Base-by-base conservation (phyloP, 1,140 invertebrate species). In the Brachionus koreanus region DNA sequence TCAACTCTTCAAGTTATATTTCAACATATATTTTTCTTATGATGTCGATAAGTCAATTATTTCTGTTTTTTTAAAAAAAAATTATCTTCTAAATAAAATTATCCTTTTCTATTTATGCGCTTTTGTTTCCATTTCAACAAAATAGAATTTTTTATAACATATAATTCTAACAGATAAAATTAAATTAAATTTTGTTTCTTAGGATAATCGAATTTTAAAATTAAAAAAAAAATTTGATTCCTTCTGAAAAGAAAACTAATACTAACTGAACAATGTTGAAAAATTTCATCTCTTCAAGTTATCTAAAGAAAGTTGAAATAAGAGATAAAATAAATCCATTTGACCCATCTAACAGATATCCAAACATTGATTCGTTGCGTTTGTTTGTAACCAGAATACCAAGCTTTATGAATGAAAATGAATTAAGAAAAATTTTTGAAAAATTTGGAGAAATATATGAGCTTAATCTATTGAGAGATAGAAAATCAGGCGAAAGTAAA, bases 401-500 rank as follows among this genome's bases (percentile, higher is more conserved):
- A 19, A 67, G 37, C 23, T 52, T 19, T 67, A 77, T 83, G 65
- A 42, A 81, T 39, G 83, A 81, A 79, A 67, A 82, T 10, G 75
- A 83, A 19, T 33, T 83, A 37, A 82, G 67, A 42, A 67, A 63
- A 67, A 69, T 67, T 23, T 72, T 83, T n/a, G 57, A 76, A 52
- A 33, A 72, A 16, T 83, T 49, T 61, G 83, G 83, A 12, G 57
- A 63, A 6, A 65, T 83, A 23, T 81, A 82, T 29, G 63, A 83
- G 57, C 25, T 81, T 3, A 61, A 82, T 57, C 35, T 83, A 49
- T 13, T 83, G 12, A 42, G 74, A 69, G 83, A 83, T n/a, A 81
- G 63, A 74, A 49, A 43, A 43, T 29, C 83, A 86, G 94, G 94
- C 12, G 93, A 94, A 86, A 97, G 95, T 87, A 95, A 94, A 90